Evolutionary conservation across 2,888 invertebrate genomes (phyloP), one percentile per base, ranked within the genome.

Genomic region (Cephus nigrinus): DNA sequence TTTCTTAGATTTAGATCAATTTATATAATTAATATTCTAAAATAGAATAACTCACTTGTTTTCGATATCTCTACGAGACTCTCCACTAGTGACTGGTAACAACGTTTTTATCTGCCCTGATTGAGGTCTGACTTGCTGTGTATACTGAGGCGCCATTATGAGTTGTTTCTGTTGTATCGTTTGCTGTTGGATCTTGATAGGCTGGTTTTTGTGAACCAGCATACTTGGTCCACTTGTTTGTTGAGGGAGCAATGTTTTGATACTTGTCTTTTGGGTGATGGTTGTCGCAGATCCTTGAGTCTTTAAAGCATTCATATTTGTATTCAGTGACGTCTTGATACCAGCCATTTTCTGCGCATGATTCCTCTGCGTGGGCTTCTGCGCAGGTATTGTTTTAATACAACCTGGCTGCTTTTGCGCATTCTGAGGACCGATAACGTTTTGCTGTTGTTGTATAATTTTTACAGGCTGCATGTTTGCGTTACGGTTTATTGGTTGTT

Each of bases 291-390:
- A 12, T 3, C 81, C 77, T 75, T 87, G 88, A 73, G 74, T 76
- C 75, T 90, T 90, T 11, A 84, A 76, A 1, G 86, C 80, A 68
- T 83, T 84, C 78, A 90, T 84, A 69, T 88, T 89, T 3, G 91
- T 88, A 69, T 87, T 88, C 68, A 88, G 80, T 0, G 89, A 88
- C 0, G 90, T 88, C 68, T 90, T 91, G 33, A 90, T 92, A 0
- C 93, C 93, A 78, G 92, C 90, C 3, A 93, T 92, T 82, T 93
- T 93, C 81, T 93, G 93, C 4, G 93, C 92, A 12, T 92, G 92
- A 86, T 93, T 93, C 91, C 88, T 86, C 76, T 85, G 88, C 0
- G 81, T 73, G 23, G 80, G 81, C 68, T 90, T 91, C 69, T 90
- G 91, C 0, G 90, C 84, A 0, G 90, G 88, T 76, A 91, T 90